Evolutionary conservation across 53 echinoderm and acorn worm genomes (phyloP).

Genomic region (Hippasteria phrygiana): DNA sequence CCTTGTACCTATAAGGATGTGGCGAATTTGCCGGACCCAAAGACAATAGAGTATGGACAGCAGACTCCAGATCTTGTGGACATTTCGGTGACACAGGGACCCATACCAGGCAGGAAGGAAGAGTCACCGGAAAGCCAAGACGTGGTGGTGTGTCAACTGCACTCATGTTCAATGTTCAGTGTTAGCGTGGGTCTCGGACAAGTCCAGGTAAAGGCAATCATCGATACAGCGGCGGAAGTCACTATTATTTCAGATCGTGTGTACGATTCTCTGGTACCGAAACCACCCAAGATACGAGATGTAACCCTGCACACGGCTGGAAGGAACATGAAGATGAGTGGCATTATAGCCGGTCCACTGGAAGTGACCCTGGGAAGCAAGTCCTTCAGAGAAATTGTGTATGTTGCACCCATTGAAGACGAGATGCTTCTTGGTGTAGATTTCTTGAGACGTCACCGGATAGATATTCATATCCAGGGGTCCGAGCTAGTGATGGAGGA

Average conservation of each 20-base stretch:
- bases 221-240: conserved; percentile 70
- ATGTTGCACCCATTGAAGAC: conserved; percentile 67
- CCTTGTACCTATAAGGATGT: neutral
- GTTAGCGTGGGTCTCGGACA: neutral
- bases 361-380: conserved; percentile 37
- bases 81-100: neutral
- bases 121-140: no score
- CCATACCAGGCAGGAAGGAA: neutral
- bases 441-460: conserved; percentile 5
- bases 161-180: conserved; percentile 50
- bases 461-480: neutral
- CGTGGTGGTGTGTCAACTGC: conserved; percentile 31
- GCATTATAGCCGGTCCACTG: conserved; percentile 46
- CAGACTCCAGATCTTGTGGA: conserved; percentile 13
- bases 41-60: neutral
- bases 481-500: neutral
- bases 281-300: conserved; percentile 54
- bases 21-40: neutral
- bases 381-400: conserved; percentile 10
- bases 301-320: conserved; percentile 55
- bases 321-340: conserved; percentile 47
- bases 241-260: conserved; percentile 70
- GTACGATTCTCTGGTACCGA: conserved; percentile 6
- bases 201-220: conserved; percentile 33
- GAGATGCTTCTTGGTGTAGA: conserved; percentile 63